These are phyloP conservation scores for Bibio marci DNA, from an alignment of 2,888 invertebrate species.

Conservation along the genomic window DNA sequence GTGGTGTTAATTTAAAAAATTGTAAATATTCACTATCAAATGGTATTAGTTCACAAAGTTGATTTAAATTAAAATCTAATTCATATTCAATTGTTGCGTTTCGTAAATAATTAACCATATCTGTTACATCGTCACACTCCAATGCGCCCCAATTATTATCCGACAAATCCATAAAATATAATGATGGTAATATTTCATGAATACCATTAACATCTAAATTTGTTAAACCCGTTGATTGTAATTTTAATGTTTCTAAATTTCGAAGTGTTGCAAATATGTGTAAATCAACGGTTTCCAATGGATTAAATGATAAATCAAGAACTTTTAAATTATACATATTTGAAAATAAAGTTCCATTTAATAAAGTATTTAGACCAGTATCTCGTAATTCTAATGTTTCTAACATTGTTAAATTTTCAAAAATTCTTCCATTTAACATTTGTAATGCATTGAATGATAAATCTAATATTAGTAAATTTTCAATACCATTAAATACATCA, in stretches of 20 bases:
- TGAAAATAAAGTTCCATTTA: no score
- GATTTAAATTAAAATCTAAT: background rate
- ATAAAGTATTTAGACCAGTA: no score
- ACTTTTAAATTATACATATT: background rate
- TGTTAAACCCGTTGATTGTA: background rate
- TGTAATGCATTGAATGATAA: background rate
- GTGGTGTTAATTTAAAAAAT: background rate
- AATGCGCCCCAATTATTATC: background rate
- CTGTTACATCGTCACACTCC: background rate
- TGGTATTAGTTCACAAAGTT: background rate
- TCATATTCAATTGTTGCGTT: constrained; percentile 2
- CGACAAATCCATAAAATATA: background rate
- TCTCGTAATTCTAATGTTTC: background rate
- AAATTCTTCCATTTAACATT: background rate
- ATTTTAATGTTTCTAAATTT: background rate
- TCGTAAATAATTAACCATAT: background rate
- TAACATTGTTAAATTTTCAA: background rate
- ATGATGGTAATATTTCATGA: background rate
- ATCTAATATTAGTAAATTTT: background rate
- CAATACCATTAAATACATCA: background rate
- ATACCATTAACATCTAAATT: background rate
- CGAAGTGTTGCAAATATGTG: background rate
- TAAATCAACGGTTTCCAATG: background rate
- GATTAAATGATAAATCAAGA: background rate
- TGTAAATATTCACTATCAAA: background rate